Evolutionary conservation across 2,797 vertebrate genomes (phyloP).

Genomic region (Peromyscus attwateri): DNA sequence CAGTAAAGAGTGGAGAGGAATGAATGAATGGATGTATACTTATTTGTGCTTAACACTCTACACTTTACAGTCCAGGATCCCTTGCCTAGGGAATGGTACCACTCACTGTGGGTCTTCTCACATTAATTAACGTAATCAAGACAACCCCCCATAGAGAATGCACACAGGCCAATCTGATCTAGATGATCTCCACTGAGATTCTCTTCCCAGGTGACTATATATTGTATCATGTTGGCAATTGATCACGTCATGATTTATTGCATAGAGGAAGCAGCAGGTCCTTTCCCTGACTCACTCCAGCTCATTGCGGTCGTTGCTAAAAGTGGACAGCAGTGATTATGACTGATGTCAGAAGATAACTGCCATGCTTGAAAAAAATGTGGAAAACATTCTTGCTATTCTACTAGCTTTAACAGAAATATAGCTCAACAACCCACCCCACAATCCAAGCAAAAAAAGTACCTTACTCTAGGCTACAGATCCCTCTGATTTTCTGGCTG

Average conservation of each 20-base stretch:
- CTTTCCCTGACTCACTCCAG: neutral
- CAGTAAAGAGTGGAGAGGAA: neutral
- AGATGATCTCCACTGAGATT: neutral
- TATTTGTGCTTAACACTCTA: neutral
- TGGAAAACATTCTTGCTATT: neutral
- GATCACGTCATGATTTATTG: neutral
- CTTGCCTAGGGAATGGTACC: neutral
- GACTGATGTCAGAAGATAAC: neutral
- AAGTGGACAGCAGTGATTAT: neutral
- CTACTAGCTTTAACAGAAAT: neutral
- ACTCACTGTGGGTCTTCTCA: neutral
- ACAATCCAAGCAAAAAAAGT: neutral
- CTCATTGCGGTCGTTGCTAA: neutral
- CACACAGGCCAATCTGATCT: neutral
- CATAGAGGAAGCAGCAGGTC: neutral
- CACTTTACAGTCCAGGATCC: neutral
- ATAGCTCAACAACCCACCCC: neutral
- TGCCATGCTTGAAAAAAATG: neutral
- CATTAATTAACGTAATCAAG: neutral
- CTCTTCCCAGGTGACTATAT: neutral
- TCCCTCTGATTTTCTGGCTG: neutral
- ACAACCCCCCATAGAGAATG: too few species aligned
- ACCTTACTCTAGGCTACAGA: neutral
- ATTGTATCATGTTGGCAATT: neutral
- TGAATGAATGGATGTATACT: neutral